Base-by-base conservation (phyloP, 2,797 vertebrate genomes). In the Steatocranus sp. region DNA sequence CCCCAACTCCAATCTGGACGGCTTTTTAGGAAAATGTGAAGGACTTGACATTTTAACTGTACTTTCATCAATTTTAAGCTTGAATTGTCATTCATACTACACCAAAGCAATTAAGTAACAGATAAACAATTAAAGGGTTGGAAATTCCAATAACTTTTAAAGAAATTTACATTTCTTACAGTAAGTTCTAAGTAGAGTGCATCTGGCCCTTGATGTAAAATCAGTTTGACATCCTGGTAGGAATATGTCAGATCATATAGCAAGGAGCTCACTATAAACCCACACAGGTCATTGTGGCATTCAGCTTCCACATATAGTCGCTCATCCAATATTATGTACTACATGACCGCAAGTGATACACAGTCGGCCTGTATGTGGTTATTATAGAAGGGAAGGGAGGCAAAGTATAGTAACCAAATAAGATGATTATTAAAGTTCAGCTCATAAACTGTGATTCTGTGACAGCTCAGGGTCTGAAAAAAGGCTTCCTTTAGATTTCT, bases 1-100 rank as follows among this genome's bases (percentile, higher is more conserved):
- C 11, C 0, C 12, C 0, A 0, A 61, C 7, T 36, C 32, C 58
- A 61, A 61, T 8, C 18, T 8, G 58, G 32, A 36, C 7, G 3
- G 4, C 23, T 54, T 27, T 54, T 54, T 54, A 27, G 23, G 51
- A 0, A 15, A 27, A 54, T 54, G 7, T 54, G 51, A 54, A 54
- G 23, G 18, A 61, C 32, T 61, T 36, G 32, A 36, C 18, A 36
- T 61, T 61, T 61, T 20, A 61, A 61, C 18, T 36, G 58, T 61
- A 36, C 36, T 61, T 61, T 61, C 32, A 36, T 2, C 32, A 5
- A 12, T 61, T 61, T n/a, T 61, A 61, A 61, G 56, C 30, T 61
- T 61, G 30, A 61, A 61, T 11, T 34, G 30, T 61, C 56, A n/a
- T 34, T 58, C 56, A n/a, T 11, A 10, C 56, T 5, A 61, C 56